Evolutionary conservation across 92 coral and sea anemone species (phyloP).

Genomic region (Phenganax marumi): DNA sequence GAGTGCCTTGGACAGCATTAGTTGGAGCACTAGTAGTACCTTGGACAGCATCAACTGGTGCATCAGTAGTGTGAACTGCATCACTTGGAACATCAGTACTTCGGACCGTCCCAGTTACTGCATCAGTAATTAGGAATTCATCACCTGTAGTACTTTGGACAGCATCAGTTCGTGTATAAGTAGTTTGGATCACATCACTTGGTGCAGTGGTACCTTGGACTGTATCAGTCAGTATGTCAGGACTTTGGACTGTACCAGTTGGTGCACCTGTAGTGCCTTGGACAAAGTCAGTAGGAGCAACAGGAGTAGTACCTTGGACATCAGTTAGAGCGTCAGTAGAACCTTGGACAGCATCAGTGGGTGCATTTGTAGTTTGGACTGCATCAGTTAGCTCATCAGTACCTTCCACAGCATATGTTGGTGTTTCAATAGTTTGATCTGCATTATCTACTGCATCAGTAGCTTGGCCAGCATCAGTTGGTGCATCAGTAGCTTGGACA

Average conservation of each 20-base stretch:
- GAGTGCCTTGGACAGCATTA: no score
- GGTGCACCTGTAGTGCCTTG: background rate
- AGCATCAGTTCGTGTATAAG: slow-evolving; percentile 20
- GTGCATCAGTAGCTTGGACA: slow-evolving; percentile 1
- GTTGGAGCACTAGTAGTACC: background rate
- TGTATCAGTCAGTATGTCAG: slow-evolving; percentile 7
- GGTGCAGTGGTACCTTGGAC: background rate
- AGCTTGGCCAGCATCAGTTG: slow-evolving; percentile 9
- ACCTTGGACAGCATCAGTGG: background rate
- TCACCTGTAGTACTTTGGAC: slow-evolving; percentile 27
- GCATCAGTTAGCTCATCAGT: slow-evolving; percentile 14
- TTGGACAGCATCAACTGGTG: slow-evolving; percentile 3
- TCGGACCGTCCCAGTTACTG: background rate
- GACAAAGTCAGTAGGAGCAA: background rate
- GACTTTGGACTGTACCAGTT: slow-evolving; percentile 10
- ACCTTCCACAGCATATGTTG: slow-evolving; percentile 6
- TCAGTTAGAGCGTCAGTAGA: slow-evolving; percentile 8
- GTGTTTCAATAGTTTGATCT: background rate
- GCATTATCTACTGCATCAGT: background rate
- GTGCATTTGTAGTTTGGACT: background rate
- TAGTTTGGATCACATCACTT: slow-evolving; percentile 13
- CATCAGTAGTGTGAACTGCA: background rate
- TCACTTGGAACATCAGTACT: background rate
- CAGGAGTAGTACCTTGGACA: background rate
- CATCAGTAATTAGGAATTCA: background rate